A percentile compares a stretch with the other conserved stretches of the same genome.
These are phyloP conservation scores for Globodera rostochiensis DNA, from an alignment of 1,140 invertebrate genomes.

Conservation along the genomic window DNA sequence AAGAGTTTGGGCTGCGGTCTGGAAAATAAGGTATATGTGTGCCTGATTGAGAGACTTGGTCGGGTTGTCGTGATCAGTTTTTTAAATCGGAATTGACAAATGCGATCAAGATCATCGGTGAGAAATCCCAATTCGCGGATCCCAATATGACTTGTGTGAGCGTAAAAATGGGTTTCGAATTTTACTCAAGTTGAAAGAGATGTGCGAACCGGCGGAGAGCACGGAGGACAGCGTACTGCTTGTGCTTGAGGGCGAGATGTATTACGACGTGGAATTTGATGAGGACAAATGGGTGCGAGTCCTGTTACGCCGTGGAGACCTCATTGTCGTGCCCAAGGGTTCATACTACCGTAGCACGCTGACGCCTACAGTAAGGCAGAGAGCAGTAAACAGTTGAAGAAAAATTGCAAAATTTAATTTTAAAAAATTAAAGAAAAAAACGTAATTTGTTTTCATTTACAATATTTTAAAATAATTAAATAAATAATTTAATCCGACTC, in stretches of 20 bases:
- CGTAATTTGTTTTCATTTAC: background rate
- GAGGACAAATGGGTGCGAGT: constrained; percentile 55
- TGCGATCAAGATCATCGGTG: too few relatives aligned
- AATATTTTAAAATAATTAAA: too few relatives aligned
- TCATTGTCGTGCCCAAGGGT: constrained; percentile 61
- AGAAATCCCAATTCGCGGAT: too few relatives aligned
- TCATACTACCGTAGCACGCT: constrained; percentile 53
- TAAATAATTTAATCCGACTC: too few relatives aligned
- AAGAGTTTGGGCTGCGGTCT: constrained; percentile 31
- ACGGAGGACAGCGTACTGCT: constrained; percentile 52
- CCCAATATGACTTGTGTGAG: too few relatives aligned
- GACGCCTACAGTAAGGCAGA: constrained; percentile 53
- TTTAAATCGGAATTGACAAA: background rate
- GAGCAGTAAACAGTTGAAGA: constrained; percentile 3
- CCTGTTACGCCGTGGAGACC: constrained; percentile 54
- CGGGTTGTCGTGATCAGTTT: background rate
- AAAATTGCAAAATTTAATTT: constrained; percentile 2
- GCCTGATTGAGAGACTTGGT: background rate
- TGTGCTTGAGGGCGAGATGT: constrained; percentile 56
- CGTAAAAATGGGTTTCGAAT: background rate
- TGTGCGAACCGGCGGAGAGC: constrained; percentile 56
- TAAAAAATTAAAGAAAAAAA: background rate
- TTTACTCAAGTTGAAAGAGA: constrained; percentile 50
- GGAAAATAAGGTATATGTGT: constrained; percentile 18
- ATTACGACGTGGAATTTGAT: constrained; percentile 47